Percentiles rank a stretch among this genome's conserved stretches.
phyloP scores from a whole-genome alignment of 2,797 vertebrate genomes.

The Chelon auratus region DNA sequence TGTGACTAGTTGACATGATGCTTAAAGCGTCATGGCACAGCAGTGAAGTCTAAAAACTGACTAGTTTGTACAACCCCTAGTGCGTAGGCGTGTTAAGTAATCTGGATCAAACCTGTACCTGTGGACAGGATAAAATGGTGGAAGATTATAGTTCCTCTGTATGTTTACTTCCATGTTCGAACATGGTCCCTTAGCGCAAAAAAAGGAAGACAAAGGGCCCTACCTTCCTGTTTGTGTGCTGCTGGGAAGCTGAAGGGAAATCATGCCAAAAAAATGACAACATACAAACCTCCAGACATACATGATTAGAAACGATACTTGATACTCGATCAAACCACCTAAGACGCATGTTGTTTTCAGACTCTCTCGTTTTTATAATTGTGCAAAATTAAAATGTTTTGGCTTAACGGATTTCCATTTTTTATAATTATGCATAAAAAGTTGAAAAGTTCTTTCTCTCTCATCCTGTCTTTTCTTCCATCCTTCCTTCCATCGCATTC shows the following conservation, averaged over 20 bases:
- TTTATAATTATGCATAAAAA: constrained; percentile 10
- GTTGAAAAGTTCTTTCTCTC: neutral
- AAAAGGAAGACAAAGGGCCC: constrained; percentile 68
- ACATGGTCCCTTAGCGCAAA: constrained; percentile 53
- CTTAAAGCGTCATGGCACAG: no score
- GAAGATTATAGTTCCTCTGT: constrained; percentile 23
- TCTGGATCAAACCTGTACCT: constrained; percentile 5
- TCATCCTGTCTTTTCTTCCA: neutral
- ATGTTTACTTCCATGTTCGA: constrained; percentile 55
- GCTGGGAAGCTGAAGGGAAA: constrained; percentile 61
- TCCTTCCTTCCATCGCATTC: neutral
- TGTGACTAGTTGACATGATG: no score
- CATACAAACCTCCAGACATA: constrained; percentile 10
- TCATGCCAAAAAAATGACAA: constrained; percentile 42
- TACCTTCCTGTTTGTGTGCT: constrained; percentile 79
- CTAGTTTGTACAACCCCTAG: no score
- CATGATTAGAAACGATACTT: constrained; percentile 15
- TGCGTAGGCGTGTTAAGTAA: neutral
- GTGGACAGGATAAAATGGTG: constrained; percentile 21
- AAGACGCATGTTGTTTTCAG: no score
- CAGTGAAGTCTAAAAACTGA: no score
- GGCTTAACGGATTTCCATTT: no score
- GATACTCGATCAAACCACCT: neutral
- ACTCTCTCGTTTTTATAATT: no score
- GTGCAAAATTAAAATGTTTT: no score